phyloP scores from a whole-genome alignment of 2,888 invertebrate species.

The Temnothorax ravouxi region DNA sequence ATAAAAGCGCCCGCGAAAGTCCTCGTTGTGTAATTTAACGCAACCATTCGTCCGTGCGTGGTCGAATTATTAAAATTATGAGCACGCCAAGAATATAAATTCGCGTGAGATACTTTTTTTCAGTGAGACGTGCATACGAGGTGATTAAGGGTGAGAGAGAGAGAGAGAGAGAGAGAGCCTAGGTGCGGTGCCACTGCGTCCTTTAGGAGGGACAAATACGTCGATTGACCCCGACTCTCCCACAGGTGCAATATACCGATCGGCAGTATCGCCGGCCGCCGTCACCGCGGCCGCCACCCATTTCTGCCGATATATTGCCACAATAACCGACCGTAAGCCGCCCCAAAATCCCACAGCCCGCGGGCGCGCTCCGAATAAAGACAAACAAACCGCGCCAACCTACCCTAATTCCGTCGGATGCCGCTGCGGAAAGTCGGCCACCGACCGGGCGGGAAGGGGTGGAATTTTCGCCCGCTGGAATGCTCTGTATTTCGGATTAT shows the following conservation, averaged over 20 bases:
- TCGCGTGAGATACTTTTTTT: neutral
- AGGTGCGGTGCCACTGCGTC: constrained; percentile 44
- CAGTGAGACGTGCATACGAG: neutral
- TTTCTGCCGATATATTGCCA: constrained; percentile 61
- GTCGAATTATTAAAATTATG: constrained; percentile 6
- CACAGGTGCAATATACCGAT: constrained; percentile 69
- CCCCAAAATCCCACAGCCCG: constrained; percentile 54
- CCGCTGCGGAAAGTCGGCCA: constrained; percentile 52
- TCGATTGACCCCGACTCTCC: constrained; percentile 65
- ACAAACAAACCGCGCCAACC: constrained; percentile 54
- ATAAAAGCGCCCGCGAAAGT: neutral
- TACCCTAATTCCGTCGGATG: constrained; percentile 46
- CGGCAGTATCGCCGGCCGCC: constrained; percentile 54
- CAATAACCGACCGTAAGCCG: constrained; percentile 67
- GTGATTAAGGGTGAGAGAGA: neutral
- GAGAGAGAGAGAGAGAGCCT: neutral
- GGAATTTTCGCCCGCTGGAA: constrained; percentile 41
- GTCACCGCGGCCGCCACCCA: constrained; percentile 8
- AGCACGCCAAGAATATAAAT: neutral
- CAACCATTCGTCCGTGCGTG: neutral
- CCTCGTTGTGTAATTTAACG: constrained; percentile 7
- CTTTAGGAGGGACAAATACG: constrained; percentile 57
- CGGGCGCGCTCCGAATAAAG: constrained; percentile 51
- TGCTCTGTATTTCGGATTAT: constrained; percentile 44
- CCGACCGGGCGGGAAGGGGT: neutral